Evolutionary conservation across 2,113 vertebrate genomes (phyloP).

Genomic region (Phyllopteryx taeniolatus): DNA sequence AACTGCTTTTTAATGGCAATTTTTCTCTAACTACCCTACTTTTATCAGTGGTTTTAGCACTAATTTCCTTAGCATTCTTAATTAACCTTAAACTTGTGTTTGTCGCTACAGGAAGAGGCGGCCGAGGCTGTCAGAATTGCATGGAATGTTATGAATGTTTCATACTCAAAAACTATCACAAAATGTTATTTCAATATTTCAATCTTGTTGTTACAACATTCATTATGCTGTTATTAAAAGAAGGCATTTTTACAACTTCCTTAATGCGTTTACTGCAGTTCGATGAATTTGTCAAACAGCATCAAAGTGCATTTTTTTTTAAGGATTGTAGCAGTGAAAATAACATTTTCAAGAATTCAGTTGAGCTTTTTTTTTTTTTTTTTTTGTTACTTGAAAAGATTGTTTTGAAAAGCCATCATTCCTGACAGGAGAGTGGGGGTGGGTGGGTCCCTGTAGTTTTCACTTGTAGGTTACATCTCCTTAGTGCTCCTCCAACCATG

Average conservation of each 20-base stretch:
- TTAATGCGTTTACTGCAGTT: conserved; percentile 38
- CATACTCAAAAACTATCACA: neutral
- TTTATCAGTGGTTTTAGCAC: neutral
- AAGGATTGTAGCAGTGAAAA: conserved; percentile 32
- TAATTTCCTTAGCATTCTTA: neutral
- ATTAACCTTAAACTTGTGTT: neutral
- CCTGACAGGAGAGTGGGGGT: conserved; percentile 14
- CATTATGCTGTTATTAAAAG: conserved; percentile 38
- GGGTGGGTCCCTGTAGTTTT: conserved; percentile 35
- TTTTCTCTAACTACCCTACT: neutral
- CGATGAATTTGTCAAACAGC: conserved; percentile 34
- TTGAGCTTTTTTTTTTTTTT: neutral
- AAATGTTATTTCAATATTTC: neutral
- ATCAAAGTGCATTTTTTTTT: conserved; percentile 61
- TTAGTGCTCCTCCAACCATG: conserved; percentile 96
- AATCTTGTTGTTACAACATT: conserved; percentile 43
- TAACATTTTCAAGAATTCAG: neutral
- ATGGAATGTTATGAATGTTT: neutral
- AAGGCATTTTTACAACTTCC: conserved; percentile 46
- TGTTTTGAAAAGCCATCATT: conserved; percentile 35
- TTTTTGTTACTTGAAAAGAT: conserved; percentile 34
- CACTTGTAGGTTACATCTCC: conserved; percentile 10
- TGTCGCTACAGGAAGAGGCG: neutral
- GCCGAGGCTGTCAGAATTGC: neutral
- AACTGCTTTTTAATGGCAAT: neutral